phyloP scores from a whole-genome alignment of 2,113 vertebrate species.

The Hyaena hyaena region DNA sequence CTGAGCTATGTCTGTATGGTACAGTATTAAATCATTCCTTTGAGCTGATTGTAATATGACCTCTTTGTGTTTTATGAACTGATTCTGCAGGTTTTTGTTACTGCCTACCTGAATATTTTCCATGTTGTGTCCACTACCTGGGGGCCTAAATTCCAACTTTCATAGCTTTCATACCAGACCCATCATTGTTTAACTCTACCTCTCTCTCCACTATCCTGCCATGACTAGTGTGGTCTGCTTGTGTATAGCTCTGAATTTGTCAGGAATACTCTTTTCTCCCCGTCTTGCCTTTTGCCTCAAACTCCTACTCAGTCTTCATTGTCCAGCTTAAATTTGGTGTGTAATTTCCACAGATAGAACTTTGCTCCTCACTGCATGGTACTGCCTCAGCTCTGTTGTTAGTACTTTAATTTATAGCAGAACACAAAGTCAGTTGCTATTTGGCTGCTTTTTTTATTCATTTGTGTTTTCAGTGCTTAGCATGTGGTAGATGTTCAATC shows the following conservation, averaged over 20 bases:
- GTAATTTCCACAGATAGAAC: not conserved
- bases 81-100: slow-evolving; percentile 36
- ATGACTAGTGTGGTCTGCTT: not conserved
- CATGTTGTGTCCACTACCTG: not conserved
- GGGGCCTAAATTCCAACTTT: slow-evolving; percentile 7
- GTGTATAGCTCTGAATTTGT: not conserved
- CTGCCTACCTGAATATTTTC: not conserved
- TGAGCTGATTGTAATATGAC: not conserved
- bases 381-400: slow-evolving; percentile 32
- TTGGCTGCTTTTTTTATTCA: not conserved
- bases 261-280: not conserved
- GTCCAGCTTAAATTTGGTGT: slow-evolving; percentile 23
- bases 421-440: slow-evolving; percentile 41
- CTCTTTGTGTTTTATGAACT: not conserved
- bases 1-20: not conserved
- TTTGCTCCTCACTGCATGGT: not conserved
- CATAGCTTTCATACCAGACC: not conserved
- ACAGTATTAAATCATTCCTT: not conserved
- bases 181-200: not conserved
- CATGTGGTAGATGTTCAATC: slow-evolving; percentile 24
- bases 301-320: not conserved
- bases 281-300: not conserved
- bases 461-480: slow-evolving; percentile 22
- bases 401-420: slow-evolving; percentile 46
- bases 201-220: not conserved